A percentile compares a stretch with the other conserved stretches of the same genome.
Evolutionary conservation across 2,888 invertebrate genomes (phyloP).

Genomic region (Leptinotarsa peninsularis): DNA sequence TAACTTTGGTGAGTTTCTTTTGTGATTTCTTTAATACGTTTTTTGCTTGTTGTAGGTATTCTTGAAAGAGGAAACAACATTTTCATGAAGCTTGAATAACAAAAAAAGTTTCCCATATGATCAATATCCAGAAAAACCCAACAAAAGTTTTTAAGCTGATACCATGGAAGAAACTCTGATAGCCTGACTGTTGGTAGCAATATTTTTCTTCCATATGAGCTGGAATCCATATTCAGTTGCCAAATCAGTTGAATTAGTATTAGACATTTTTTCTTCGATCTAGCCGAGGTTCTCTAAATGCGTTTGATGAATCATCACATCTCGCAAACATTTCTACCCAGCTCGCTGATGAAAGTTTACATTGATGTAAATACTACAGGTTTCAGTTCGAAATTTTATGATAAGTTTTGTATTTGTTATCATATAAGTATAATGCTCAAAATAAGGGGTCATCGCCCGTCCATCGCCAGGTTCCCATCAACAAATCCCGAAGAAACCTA

Average conservation of each 20-base stretch:
- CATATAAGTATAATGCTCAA: constrained; percentile 97
- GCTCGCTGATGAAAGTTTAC: constrained; percentile 97
- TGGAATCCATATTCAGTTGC: constrained; percentile 97
- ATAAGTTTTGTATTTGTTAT: constrained; percentile 98
- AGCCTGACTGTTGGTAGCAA: constrained; percentile 88
- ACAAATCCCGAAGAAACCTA: constrained; percentile 89
- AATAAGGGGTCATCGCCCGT: constrained; percentile 93
- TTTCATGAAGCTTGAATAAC: too few species aligned
- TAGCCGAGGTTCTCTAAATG: constrained; percentile 72
- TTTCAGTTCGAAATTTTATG: constrained; percentile 98
- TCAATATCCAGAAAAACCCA: constrained; percentile 61
- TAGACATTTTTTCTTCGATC: constrained; percentile 80
- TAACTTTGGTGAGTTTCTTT: too few species aligned
- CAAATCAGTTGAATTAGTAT: constrained; percentile 92
- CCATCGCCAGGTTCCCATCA: constrained; percentile 87
- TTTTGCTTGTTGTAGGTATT: too few species aligned
- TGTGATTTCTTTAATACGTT: too few species aligned
- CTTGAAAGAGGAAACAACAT: too few species aligned
- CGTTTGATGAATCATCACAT: constrained; percentile 90
- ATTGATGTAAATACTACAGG: constrained; percentile 98
- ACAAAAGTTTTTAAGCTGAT: constrained; percentile 72
- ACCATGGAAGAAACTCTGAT: constrained; percentile 86
- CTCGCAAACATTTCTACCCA: constrained; percentile 84
- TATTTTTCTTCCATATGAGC: constrained; percentile 90
- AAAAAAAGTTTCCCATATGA: too few species aligned